phyloP scores from a whole-genome alignment of 2,888 invertebrate genomes.

The Eurytoma californica region DNA sequence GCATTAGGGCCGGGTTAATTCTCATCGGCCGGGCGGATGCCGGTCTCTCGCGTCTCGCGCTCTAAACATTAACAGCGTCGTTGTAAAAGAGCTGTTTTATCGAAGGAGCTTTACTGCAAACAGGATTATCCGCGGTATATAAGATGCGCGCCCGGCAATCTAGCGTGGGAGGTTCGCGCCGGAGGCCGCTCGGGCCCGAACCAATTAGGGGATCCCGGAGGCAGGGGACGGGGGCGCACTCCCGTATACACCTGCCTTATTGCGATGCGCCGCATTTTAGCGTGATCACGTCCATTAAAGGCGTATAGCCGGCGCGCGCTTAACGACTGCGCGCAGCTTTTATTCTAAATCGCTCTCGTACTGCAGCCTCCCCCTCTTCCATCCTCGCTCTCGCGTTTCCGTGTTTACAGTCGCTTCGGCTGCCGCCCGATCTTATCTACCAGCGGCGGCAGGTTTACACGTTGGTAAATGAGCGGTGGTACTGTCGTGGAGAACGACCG shows the following conservation, averaged over 20 bases:
- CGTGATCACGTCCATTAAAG: conserved; percentile 44
- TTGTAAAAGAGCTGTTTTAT: conserved; percentile 49
- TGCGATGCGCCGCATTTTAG: conserved; percentile 49
- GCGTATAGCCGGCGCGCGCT: conserved; percentile 21
- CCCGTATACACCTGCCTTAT: conserved; percentile 9
- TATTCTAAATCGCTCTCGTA: conserved; percentile 55
- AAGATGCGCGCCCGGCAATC: conserved; percentile 16
- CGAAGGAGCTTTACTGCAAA: conserved; percentile 46
- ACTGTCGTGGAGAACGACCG: too few species aligned
- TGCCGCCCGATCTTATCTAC: background rate
- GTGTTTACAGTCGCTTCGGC: conserved; percentile 49
- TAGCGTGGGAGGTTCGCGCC: conserved; percentile 15
- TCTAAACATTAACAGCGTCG: conserved; percentile 47
- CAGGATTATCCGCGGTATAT: conserved; percentile 43
- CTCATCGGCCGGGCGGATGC: conserved; percentile 1
- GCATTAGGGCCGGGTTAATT: conserved; percentile 26
- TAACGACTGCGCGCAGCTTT: conserved; percentile 51
- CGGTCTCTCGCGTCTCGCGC: background rate
- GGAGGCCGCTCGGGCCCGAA: conserved; percentile 17
- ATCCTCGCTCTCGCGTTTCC: too few species aligned
- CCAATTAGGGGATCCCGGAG: conserved; percentile 47
- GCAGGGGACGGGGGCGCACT: background rate
- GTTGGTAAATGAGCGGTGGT: conserved; percentile 59
- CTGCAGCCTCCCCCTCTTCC: background rate
- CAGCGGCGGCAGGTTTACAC: conserved; percentile 59